Percentiles rank a stretch among this genome's conserved stretches.
phyloP scores from a whole-genome alignment of 1,140 invertebrate genomes.

The Mya arenaria region DNA sequence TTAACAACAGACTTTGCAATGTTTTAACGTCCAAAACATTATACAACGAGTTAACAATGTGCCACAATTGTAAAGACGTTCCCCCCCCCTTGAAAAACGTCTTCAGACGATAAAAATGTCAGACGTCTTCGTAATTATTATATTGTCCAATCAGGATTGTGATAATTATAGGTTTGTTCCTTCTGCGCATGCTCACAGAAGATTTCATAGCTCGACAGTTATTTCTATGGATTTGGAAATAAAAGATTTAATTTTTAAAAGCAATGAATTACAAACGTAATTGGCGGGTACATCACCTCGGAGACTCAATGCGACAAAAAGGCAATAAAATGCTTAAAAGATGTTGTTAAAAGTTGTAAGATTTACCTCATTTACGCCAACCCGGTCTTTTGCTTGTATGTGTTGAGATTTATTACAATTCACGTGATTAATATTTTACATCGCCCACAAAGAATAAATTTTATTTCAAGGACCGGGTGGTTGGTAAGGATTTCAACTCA shows the following conservation, averaged over 20 bases:
- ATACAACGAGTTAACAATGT: no score
- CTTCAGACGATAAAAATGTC: slow-evolving; percentile 29
- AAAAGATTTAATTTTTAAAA: slow-evolving; percentile 41
- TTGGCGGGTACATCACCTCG: slow-evolving; percentile 21
- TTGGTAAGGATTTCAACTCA: slow-evolving; percentile 3
- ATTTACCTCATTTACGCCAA: slow-evolving; percentile 22
- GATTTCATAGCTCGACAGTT: slow-evolving; percentile 33
- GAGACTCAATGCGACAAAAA: slow-evolving; percentile 37
- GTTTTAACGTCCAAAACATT: no score
- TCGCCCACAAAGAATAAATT: background rate
- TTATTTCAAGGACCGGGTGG: background rate
- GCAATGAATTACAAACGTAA: slow-evolving; percentile 53
- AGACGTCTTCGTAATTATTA: background rate
- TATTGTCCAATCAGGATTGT: background rate
- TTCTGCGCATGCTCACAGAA: slow-evolving; percentile 24
- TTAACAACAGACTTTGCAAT: no score
- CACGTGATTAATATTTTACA: background rate
- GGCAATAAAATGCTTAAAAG: slow-evolving; percentile 37
- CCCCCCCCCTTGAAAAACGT: no score
- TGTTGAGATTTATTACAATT: slow-evolving; percentile 38
- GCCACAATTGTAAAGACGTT: no score
- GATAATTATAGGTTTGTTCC: slow-evolving; percentile 16
- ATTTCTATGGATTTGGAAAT: slow-evolving; percentile 18
- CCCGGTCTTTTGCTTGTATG: slow-evolving; percentile 26
- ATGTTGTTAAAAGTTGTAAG: slow-evolving; percentile 31